These are phyloP conservation scores for Petrocephalus schoutedeni DNA, from an alignment of 2,797 vertebrate species.

Conservation along the genomic window DNA sequence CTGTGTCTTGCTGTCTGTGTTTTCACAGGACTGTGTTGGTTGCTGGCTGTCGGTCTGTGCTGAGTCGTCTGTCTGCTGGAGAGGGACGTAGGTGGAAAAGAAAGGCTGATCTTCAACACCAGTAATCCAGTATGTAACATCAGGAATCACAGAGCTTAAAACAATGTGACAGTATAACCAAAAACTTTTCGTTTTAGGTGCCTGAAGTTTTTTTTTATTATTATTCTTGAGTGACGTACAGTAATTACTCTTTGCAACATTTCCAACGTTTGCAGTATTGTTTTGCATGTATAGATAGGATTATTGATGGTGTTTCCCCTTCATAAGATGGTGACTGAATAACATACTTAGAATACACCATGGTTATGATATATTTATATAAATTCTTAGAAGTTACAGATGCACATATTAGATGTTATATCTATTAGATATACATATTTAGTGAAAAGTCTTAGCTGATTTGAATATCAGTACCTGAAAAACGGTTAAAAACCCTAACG, in stretches of 20 bases:
- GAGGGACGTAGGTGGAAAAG: conserved; percentile 42
- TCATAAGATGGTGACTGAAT: neutral
- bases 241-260: neutral
- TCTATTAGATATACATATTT: too few species aligned
- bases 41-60: conserved; percentile 82
- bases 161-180: neutral
- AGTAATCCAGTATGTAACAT: neutral
- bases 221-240: neutral
- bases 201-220: neutral
- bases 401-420: neutral
- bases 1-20: conserved; percentile 88
- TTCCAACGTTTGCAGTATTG: neutral
- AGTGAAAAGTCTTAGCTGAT: neutral
- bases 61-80: conserved; percentile 89
- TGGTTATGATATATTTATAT: neutral
- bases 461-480: neutral
- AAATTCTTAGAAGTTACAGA: neutral
- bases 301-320: neutral
- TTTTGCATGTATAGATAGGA: neutral
- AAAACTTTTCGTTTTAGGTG: neutral
- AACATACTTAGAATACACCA: neutral
- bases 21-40: conserved; percentile 84
- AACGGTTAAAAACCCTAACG: neutral
- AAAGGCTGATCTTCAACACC: neutral
- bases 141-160: neutral